Evolutionary conservation across 2,888 invertebrate genomes (phyloP).

Genomic region (Oxytorus armatus): DNA sequence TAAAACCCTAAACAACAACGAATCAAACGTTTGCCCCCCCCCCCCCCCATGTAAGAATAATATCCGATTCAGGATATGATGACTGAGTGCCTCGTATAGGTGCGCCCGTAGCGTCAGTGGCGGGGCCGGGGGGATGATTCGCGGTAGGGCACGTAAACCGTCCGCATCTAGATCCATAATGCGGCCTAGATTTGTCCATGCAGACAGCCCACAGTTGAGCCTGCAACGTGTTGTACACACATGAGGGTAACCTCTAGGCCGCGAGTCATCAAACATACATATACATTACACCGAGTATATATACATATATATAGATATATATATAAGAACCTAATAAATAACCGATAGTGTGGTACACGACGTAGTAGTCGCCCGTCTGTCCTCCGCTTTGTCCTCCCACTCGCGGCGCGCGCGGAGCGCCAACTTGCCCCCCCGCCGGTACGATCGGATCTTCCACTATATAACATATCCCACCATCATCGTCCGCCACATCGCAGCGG

Average conservation of each 20-base stretch:
- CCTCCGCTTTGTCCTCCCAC: constrained; percentile 55
- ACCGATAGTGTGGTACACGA: constrained; percentile 5
- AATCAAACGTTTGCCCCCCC: too few species aligned
- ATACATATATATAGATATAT: not conserved
- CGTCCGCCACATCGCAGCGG: not conserved
- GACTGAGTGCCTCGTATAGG: too few species aligned
- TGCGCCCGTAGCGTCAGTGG: too few species aligned
- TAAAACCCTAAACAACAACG: too few species aligned
- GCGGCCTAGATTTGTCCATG: constrained; percentile 76
- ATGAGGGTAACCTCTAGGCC: not conserved
- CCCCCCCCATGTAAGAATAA: too few species aligned
- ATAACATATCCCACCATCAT: constrained; percentile 36
- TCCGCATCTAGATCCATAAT: constrained; percentile 78
- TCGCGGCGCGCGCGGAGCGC: constrained; percentile 49
- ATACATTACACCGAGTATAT: too few species aligned
- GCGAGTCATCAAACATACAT: not conserved
- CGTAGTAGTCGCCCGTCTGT: constrained; percentile 69
- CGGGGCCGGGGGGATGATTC: too few species aligned
- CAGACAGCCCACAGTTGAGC: constrained; percentile 33
- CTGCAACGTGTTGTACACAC: constrained; percentile 15
- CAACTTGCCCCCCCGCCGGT: constrained; percentile 55
- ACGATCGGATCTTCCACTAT: constrained; percentile 58
- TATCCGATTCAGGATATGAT: too few species aligned
- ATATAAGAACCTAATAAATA: not conserved
- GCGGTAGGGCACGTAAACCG: constrained; percentile 41